Evolutionary conservation across 2,113 vertebrate species (phyloP).

Genomic region (Bombycilla garrulus): DNA sequence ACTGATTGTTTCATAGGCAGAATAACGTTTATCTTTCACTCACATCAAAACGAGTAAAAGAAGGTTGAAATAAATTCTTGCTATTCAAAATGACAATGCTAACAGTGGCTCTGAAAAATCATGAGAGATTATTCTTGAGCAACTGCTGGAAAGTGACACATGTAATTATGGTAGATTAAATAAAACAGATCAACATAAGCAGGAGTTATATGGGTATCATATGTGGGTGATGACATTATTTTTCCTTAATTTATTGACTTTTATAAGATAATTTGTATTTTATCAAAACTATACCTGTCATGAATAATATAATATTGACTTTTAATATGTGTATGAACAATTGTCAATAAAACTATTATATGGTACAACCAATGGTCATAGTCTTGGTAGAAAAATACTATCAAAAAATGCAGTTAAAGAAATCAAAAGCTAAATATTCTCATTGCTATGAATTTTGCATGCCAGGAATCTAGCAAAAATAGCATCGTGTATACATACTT

Average conservation of each 20-base stretch:
- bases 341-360: neutral
- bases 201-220: neutral
- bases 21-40: neutral
- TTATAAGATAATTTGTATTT: neutral
- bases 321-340: neutral
- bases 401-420: neutral
- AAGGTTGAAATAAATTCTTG: neutral
- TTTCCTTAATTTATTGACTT: neutral
- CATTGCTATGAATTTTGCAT: neutral
- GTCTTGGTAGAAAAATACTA: neutral
- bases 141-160: neutral
- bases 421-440: neutral
- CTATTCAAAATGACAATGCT: neutral
- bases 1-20: neutral
- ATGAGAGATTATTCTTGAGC: neutral
- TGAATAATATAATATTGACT: neutral
- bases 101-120: neutral
- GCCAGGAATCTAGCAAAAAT: neutral
- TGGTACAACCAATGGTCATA: neutral
- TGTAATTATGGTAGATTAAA: neutral
- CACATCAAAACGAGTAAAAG: neutral
- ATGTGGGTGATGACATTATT: neutral
- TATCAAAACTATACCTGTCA: neutral
- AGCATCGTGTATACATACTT: neutral
- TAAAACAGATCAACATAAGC: neutral